Evolutionary conservation across 53 echinoderm and acorn worm genomes (phyloP).

Genomic region (Hippasteria phrygiana): DNA sequence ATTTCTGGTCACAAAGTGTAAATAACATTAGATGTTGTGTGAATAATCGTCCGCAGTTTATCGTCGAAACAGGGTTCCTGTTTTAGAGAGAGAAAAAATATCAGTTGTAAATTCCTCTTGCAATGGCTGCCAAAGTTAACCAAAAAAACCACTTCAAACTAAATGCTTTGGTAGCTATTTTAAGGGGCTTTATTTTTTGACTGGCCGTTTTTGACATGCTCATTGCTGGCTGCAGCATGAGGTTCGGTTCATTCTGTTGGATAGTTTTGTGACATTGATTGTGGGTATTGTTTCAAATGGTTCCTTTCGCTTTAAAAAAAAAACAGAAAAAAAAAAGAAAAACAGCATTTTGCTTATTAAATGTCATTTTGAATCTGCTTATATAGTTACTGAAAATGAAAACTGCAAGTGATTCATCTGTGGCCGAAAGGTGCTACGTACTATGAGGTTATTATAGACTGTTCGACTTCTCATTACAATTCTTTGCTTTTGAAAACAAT

Average conservation of each 20-base stretch:
- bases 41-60: slow-evolving; percentile 70
- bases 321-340: neutral
- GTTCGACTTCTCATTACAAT: slow-evolving; percentile 53
- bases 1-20: slow-evolving; percentile 89
- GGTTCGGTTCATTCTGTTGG: slow-evolving; percentile 36
- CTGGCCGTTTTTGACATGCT: slow-evolving; percentile 26
- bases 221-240: slow-evolving; percentile 51
- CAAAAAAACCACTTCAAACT: slow-evolving; percentile 7
- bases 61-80: slow-evolving; percentile 67
- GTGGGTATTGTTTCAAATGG: slow-evolving; percentile 31
- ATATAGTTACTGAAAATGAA: slow-evolving; percentile 19
- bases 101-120: slow-evolving; percentile 60
- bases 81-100: slow-evolving; percentile 52
- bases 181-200: slow-evolving; percentile 55
- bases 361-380: slow-evolving; percentile 40
- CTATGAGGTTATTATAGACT: slow-evolving; percentile 42
- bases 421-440: slow-evolving; percentile 58
- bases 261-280: slow-evolving; percentile 58
- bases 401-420: slow-evolving; percentile 8
- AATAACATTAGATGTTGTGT: slow-evolving; percentile 85
- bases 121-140: slow-evolving; percentile 58
- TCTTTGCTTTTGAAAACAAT: slow-evolving; percentile 62
- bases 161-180: slow-evolving; percentile 17
- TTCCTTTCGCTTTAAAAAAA: slow-evolving; percentile 50
- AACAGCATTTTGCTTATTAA: slow-evolving; percentile 13